Base-by-base conservation (phyloP, 2,888 invertebrate species). In the Argyresthia goedartella region DNA sequence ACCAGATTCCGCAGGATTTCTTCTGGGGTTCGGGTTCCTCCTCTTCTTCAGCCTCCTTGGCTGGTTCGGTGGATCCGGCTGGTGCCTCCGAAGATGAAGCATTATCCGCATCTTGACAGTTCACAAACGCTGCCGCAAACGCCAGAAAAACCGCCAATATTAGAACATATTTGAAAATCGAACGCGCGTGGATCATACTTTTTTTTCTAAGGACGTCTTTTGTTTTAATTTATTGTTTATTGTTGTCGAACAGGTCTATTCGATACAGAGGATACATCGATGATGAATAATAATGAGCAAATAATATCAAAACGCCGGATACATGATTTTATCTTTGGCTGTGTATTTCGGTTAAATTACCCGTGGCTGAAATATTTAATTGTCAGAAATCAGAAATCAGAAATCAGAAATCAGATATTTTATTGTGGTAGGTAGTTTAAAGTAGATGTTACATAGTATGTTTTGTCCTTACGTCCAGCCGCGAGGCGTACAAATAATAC, bases 1-100 rank as follows among this genome's bases (percentile, higher is more conserved):
- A 87, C 86, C 86, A 87, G 42, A 87, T 87, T 10, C 85, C 84
- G 54, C 87, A 87, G 25, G 76, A 62, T 43, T 70, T 74, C 65
- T 81, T 81, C 53, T 63, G 66, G 0, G 76, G 70, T 48, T 72
- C 76, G 15, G 77, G 81, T 54, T 82, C 85, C 43, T 84, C 84
- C 60, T 84, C 85, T 11, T 79, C 81, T n/a, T 55, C 55, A 13
- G 15, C 48, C 8, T 71, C 73, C 1, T 66, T 70, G 0, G 57
- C 58, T 1, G 13, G 39, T 34, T 42, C 43, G 0, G 74, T 76
- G 0, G 81, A 71, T 0, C 74, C 57, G 6, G 56, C 58, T 1
- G 57, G 60, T 1, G 73, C 62, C 11, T 77, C 57, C 6, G 56
- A 57, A 1, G 57, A 60, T 1, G 74, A 61, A n/a, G 77, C 73